Evolutionary conservation across 1,140 invertebrate genomes (phyloP), one percentile per base, ranked within the genome.

Genomic region (Bathynomus jamesi): DNA sequence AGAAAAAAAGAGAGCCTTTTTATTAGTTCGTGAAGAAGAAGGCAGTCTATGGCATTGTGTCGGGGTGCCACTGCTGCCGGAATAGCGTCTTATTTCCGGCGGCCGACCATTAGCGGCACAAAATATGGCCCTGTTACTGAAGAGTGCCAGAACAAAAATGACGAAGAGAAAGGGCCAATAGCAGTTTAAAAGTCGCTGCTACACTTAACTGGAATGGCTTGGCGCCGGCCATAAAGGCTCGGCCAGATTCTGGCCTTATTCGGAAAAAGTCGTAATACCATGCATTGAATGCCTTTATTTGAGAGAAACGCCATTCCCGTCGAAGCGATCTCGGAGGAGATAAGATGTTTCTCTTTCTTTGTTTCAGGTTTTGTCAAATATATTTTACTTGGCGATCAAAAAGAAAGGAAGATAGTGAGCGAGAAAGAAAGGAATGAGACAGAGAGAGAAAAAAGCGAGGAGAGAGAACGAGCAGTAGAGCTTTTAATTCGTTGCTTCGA

Each of bases 191-290:
- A 74, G 64, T 74, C 61, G 64, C 68, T 60, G 67, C 72, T 69
- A 74, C 72, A 74, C 72, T 74, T 74, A 74, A 74, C 72, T 70
- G 72, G 68, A 74, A 74, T 74, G 72, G 68, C 72, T 74, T 74
- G 68, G 70, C 68, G 32, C 72, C 60, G 72, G 72, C 63, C 72
- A 70, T 74, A 74, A 74, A 74, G 68, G 69, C 60, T 68, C 62
- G 64, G 53, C 68, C 72, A 74, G 72, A 74, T 70, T 74, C 72
- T 67, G 67, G 31, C 68, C 62, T 68, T 65, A 74, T 68, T 74
- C 70, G 70, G 72, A 74, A 74, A n/a, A 69, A 74, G 72, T 74
- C 72, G 69, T 74, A 53, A 53, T 53, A 53, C 40, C 40, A 53
- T 3, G 40, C 40, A 53, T 53, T 53, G 40, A 53, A 53, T 53